Evolutionary conservation across 2,113 vertebrate species (phyloP).

Genomic region (Silurus asotus): DNA sequence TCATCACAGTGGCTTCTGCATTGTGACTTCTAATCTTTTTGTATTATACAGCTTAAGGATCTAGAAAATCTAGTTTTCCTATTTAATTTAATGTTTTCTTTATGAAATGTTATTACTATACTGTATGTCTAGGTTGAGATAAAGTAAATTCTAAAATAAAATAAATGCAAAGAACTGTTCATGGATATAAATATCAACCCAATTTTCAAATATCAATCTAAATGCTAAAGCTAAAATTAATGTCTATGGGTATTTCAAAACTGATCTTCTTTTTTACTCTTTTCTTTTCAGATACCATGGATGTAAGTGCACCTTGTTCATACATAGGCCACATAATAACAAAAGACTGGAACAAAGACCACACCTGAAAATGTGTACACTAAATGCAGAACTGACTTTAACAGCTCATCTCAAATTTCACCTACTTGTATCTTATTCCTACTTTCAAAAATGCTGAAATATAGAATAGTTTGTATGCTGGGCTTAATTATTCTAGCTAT

Average conservation of each 20-base stretch:
- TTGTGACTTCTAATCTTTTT: neutral
- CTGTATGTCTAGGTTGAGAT: neutral
- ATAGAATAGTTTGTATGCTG: neutral
- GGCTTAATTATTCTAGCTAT: neutral
- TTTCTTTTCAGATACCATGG: constrained; percentile 51
- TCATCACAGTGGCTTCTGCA: constrained; percentile 16
- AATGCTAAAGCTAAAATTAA: neutral
- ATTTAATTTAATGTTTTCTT: neutral
- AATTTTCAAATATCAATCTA: neutral
- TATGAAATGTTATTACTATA: neutral
- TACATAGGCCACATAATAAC: neutral
- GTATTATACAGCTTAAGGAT: neutral
- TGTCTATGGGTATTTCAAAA: neutral
- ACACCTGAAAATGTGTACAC: neutral
- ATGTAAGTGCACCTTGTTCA: constrained; percentile 52
- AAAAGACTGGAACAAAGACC: constrained; percentile 18
- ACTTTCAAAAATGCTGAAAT: neutral
- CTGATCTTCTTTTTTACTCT: neutral
- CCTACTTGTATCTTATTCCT: neutral
- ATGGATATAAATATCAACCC: neutral
- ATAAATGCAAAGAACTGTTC: neutral
- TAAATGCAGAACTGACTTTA: neutral
- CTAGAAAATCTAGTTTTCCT: neutral
- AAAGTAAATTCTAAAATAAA: neutral
- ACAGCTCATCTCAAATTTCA: constrained; percentile 6